A percentile compares a stretch with the other conserved stretches of the same genome.
phyloP scores from a whole-genome alignment of 2,888 invertebrate species.

The Lithophane semibrunnea region DNA sequence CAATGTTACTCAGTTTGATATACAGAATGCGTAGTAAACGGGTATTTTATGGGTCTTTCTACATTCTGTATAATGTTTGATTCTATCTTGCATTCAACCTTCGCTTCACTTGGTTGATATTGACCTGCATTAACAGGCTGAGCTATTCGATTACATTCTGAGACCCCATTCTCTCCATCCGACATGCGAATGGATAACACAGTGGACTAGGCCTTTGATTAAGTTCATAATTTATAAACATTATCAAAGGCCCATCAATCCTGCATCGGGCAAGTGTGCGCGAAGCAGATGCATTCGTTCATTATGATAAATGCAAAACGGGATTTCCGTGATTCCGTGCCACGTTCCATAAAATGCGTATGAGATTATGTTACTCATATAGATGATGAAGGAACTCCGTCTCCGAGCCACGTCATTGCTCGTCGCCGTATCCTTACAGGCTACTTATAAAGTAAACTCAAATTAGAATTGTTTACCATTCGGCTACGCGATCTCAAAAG shows the following conservation, averaged over 20 bases:
- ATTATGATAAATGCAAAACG: not conserved
- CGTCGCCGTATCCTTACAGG: not conserved
- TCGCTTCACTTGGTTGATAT: not conserved
- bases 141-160: not conserved
- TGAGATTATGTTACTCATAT: slow-evolving; percentile 19
- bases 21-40: too few relatives aligned
- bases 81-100: not conserved
- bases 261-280: not conserved
- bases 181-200: not conserved
- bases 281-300: not conserved
- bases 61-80: not conserved
- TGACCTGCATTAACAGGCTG: not conserved
- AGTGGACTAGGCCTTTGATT: not conserved
- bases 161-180: not conserved
- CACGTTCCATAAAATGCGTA: slow-evolving; percentile 55
- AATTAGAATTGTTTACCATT: not conserved
- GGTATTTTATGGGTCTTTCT: not conserved
- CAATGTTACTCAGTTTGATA: not conserved
- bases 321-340: slow-evolving; percentile 8
- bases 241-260: not conserved
- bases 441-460: slow-evolving; percentile 19
- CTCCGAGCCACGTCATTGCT: slow-evolving; percentile 41
- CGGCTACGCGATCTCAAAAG: not conserved
- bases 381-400: not conserved
- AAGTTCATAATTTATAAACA: not conserved